phyloP scores from a whole-genome alignment of 2,888 invertebrate species.

The Pachliopta kotzebuea region DNA sequence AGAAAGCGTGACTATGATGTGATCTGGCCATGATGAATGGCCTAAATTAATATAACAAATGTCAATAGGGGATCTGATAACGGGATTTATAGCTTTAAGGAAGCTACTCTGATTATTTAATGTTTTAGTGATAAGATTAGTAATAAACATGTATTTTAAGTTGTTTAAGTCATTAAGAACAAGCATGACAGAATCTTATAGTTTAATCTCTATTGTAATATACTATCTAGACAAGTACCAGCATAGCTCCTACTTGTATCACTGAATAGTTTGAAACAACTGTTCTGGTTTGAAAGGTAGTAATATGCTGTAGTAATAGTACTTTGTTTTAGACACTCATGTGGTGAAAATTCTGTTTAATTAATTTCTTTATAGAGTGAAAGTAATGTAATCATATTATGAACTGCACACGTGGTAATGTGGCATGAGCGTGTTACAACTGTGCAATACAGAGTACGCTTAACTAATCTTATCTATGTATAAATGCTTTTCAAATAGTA shows the following conservation, averaged over 20 bases:
- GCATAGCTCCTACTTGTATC: too few relatives aligned
- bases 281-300: too few relatives aligned
- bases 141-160: background rate
- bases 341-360: too few relatives aligned
- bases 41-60: background rate
- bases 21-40: background rate
- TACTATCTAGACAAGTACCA: too few relatives aligned
- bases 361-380: too few relatives aligned
- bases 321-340: too few relatives aligned
- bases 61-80: constrained; percentile 19
- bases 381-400: too few relatives aligned
- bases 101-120: constrained; percentile 3
- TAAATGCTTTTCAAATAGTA: too few relatives aligned
- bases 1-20: constrained; percentile 4
- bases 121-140: background rate
- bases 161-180: background rate
- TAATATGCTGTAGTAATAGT: too few relatives aligned
- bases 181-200: background rate
- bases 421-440: background rate
- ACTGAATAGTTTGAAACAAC: too few relatives aligned
- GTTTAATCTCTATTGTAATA: background rate
- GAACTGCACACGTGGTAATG: background rate
- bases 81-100: background rate
- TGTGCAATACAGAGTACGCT: background rate
- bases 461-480: background rate